Base-by-base conservation (phyloP, 2,113 vertebrate species). In the Tenebrosternarchus preto region DNA sequence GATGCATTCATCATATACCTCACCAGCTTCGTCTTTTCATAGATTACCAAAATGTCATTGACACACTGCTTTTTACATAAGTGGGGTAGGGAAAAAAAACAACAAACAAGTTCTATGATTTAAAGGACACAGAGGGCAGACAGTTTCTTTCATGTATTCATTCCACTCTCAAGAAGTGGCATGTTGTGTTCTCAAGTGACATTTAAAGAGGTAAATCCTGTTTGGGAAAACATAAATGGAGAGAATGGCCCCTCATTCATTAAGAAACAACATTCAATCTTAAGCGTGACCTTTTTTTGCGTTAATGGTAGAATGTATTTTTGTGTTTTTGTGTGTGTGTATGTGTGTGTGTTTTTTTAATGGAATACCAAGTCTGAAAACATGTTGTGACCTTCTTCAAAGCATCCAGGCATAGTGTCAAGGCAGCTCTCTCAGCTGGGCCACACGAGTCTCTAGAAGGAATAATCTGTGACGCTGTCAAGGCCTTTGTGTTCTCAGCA, bases 231-330 rank as follows among this genome's bases (percentile, higher is more conserved):
- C 27, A 69, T 50, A 78, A 22, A 36, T 19, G 19, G 5, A 60
- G 72, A 61, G 68, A 69, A 50, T 36, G 27, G 12, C 57, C 22
- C 66, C 27, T 57, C 3, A 33, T 8, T 43, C 29, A 17, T 12
- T 24, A 11, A 31, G 31, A 29, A 63, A 20, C 63, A 39, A 69
- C 15, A 59, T 39, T 33, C 27, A 73, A 78, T 81, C 27, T 63
- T 72, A 66, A 79, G 19, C 8, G 8, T 82, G 77, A 82, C 61
- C 84, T 85, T 82, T 66, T 31, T 8, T n/a, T n/a, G n/a, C 43
- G 1, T 15, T 64, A 70, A 33, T 79, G 31, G 7, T 46, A n/a
- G 9, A 27, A 22, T 50, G 16, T 36, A 50, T 50, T 15, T 50
- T 1, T 50, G 12, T 50, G 12, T 50, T 2, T 50, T 15, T 50